Evolutionary conservation across 2,888 invertebrate species (phyloP), one percentile per base, ranked within the genome.

Genomic region (Ryuthela nishihirai): DNA sequence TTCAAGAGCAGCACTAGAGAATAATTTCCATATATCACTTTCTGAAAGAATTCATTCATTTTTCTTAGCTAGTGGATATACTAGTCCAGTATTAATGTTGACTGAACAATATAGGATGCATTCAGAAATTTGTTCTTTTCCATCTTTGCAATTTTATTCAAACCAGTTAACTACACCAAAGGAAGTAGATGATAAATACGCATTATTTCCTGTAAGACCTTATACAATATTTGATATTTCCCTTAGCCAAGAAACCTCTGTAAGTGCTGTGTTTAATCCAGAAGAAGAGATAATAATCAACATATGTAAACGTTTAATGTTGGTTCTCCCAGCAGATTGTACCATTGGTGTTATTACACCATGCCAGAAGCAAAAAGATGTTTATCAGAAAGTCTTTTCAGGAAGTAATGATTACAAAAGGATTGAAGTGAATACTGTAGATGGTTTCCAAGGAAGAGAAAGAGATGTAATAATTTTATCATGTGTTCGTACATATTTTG

Each of bases 361-460:
- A 0, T 87, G 87, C 68, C 78, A 80, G 43, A 78, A 78, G 46
- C 87, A 87, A 67, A 81, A 71, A 48, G 38, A 36, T 1, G 32
- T 61, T n/a, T 64, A 72, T 17, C 40, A 38, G 4, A 40, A 61
- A 23, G 59, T 60, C 24, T 43, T 72, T 2, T 9, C 42, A 17
- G 15, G 29, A 20, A 49, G 48, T 39, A 43, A 46, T 34, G n/a
- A 17, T 0, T 59, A 47, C 20, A 43, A 20, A 15, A 32, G 44
- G n/a, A 69, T 78, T 12, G 78, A 82, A 67, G 81, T 85, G 53
- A 84, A 85, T 70, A 88, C 88, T 1, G 83, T 90, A 40, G 89
- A 90, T 75, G 83, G 87, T 64, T 91, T 87, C 76, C 92, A 93
- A 75, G 93, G 93, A 0, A 82, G 87, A 71, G 90, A 94, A 77